phyloP scores from a whole-genome alignment of 2,797 vertebrate species.

The Muscicapa comitata region DNA sequence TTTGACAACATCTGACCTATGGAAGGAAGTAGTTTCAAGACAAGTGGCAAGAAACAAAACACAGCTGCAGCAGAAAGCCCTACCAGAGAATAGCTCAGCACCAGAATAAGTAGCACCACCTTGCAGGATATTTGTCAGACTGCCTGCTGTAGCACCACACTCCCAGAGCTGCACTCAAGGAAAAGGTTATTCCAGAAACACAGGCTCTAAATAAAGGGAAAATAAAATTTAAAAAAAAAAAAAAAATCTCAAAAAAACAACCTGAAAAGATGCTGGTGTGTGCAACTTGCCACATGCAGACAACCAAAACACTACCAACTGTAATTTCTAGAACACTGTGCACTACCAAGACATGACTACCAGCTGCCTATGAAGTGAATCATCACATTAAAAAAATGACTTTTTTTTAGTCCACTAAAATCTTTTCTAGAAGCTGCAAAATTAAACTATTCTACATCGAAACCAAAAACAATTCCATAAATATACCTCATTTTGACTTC shows the following conservation, averaged over 20 bases:
- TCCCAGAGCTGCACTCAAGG: not conserved
- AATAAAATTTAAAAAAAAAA: not conserved
- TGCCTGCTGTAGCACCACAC: not conserved
- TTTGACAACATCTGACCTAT: constrained; percentile 39
- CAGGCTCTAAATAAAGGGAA: not conserved
- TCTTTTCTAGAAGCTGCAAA: constrained; percentile 4
- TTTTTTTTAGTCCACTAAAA: not conserved
- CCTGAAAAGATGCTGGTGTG: not conserved
- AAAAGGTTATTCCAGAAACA: not conserved
- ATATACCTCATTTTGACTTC: not conserved
- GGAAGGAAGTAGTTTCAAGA: constrained; percentile 38
- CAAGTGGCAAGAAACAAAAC: constrained; percentile 43
- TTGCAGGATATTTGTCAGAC: not conserved
- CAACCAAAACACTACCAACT: constrained; percentile 20
- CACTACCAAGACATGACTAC: constrained; percentile 22
- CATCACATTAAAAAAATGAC: constrained; percentile 13
- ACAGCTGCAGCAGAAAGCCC: constrained; percentile 20
- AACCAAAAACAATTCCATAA: not conserved
- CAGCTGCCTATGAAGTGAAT: constrained; percentile 54
- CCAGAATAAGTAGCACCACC: not conserved
- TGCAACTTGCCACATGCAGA: not conserved
- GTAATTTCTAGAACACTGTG: constrained; percentile 45
- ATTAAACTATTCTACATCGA: not conserved
- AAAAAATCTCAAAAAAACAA: too few relatives aligned
- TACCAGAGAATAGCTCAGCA: not conserved